Evolutionary conservation across 2,888 invertebrate genomes (phyloP), one percentile per base, ranked within the genome.

Genomic region (Oconnorella tubifera): DNA sequence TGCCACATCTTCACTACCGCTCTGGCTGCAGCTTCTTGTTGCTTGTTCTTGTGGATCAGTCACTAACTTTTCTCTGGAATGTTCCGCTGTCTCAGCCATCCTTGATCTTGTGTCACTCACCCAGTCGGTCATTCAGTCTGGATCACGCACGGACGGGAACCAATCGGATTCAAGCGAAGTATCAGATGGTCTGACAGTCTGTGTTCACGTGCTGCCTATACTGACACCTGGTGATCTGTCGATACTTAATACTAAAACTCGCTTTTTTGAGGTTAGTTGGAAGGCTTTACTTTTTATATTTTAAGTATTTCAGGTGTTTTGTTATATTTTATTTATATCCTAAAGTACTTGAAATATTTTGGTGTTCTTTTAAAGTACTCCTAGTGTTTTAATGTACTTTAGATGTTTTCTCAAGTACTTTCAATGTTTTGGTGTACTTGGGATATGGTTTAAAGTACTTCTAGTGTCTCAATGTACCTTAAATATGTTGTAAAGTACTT

Each of bases 11-110:
- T 83, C 68, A 14, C 72, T 77, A 33, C 79, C 72, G 1, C 85
- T 85, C 33, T 91, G 91, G 90, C 80, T 90, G 51, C 87, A 88
- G 75, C 87, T 88, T 50, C 80, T 91, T 19, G 83, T 89, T 2
- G 86, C 88, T 3, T 87, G 88, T 59, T 85, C 88, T 0, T 89
- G 89, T 89, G 40, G 89, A 73, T 89, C 87, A 81, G 81, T 87
- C 4, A 85, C 82, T 60, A 82, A 86, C 65, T 86, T 81, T 65
- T 71, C 76, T 14, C 71, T 82, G 28, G 80, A 80, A 69, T 76
- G 89, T 89, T 89, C 86, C 0, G 87, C 89, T 1, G 87, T 90
- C 66, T 86, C 87, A 2, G 88, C 90, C 1, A 82, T 90, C 53
- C 83, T 91, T 69, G 90, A 91, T 78, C 83, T 90, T 32, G 87